phyloP scores from a whole-genome alignment of 2,113 vertebrate genomes.

The Engystomops pustulosus region DNA sequence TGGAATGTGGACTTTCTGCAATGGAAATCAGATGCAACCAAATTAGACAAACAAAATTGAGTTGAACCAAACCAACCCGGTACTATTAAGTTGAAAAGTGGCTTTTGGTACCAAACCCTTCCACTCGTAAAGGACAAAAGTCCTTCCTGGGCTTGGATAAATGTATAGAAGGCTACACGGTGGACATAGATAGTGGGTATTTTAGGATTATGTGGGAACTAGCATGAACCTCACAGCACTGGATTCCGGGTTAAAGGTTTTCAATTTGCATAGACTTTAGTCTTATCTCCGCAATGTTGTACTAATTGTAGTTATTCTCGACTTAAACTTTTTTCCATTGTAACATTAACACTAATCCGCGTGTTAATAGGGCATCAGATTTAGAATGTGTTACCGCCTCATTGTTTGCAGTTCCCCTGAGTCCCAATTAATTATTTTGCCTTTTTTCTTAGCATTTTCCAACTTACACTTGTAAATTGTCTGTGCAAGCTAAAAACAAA shows the following conservation, averaged over 20 bases:
- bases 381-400: background rate
- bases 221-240: no score
- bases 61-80: no score
- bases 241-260: background rate
- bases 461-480: background rate
- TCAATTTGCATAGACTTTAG: background rate
- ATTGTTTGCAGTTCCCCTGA: background rate
- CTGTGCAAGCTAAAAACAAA: no score
- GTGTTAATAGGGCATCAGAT: slow-evolving; percentile 9
- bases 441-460: background rate
- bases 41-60: no score
- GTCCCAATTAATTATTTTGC: slow-evolving; percentile 5
- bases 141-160: no score
- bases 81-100: no score
- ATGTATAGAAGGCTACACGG: no score
- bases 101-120: no score
- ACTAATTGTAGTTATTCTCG: background rate
- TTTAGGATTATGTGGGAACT: background rate
- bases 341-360: background rate
- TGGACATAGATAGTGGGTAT: background rate
- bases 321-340: background rate
- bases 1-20: no score
- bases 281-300: background rate
- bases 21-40: no score
- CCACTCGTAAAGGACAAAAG: no score